Conservation (phyloP, 2,113 vertebrate genomes). For the Mustelus asterias region DNA sequence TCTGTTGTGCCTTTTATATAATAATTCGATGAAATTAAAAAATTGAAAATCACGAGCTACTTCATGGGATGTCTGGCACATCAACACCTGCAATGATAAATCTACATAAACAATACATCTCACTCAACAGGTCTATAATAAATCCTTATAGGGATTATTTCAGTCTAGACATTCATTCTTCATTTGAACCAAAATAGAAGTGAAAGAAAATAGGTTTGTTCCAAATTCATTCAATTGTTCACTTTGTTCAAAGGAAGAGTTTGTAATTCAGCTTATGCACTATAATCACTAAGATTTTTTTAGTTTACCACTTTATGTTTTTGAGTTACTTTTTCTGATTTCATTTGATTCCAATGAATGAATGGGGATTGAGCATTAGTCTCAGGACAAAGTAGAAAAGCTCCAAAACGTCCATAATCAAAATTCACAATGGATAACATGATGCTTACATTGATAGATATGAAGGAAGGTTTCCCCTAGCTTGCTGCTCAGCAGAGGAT, state of each 20-base stretch:
- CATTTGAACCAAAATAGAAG: neutral
- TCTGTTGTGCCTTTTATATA: neutral
- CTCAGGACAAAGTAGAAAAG: neutral
- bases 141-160: neutral
- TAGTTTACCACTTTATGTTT: neutral
- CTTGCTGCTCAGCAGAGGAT: slow-evolving; percentile 92
- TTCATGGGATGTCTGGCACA: neutral
- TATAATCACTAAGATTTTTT: neutral
- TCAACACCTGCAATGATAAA: neutral
- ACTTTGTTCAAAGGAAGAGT: neutral
- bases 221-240: neutral
- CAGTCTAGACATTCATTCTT: neutral
- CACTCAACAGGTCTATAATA: neutral
- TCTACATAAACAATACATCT: neutral
- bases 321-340: neutral
- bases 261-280: neutral
- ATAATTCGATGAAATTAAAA: neutral
- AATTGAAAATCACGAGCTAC: neutral
- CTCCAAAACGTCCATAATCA: neutral
- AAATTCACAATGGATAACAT: neutral
- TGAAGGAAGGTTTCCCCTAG: slow-evolving; percentile 94
- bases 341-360: neutral
- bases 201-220: neutral
- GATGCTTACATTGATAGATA: slow-evolving; percentile 88
- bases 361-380: neutral